Conservation (phyloP, 2,113 vertebrate species). For the Telmatochromis sp. region DNA sequence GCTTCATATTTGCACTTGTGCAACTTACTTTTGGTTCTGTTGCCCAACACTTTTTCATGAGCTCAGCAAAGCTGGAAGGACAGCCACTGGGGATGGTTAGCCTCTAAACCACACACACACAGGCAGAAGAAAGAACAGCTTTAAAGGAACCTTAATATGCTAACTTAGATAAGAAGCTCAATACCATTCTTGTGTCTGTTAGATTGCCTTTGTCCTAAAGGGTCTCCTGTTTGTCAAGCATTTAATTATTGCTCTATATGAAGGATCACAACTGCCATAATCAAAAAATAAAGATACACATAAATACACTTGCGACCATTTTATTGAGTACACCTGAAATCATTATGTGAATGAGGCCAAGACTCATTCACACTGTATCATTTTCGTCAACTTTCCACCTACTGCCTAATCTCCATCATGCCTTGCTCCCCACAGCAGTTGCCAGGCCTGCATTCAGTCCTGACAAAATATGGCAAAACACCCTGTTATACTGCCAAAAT, state of each 20-base stretch:
- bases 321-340: neutral
- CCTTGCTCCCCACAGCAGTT: neutral
- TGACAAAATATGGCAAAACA: neutral
- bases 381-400: neutral
- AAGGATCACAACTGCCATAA: neutral
- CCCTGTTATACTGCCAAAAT: neutral
- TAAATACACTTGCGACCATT: neutral
- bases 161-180: neutral
- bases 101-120: conserved; percentile 73
- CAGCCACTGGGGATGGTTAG: conserved; percentile 96
- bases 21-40: conserved; percentile 84
- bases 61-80: conserved; percentile 87
- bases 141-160: neutral
- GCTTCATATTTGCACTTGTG: neutral
- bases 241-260: neutral
- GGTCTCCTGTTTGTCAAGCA: neutral
- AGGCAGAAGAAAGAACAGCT: neutral
- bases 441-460: neutral
- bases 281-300: neutral
- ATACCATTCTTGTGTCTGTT: neutral
- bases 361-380: neutral
- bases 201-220: neutral
- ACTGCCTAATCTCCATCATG: neutral
- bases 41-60: conserved; percentile 90
- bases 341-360: neutral